Evolutionary conservation across 1,140 invertebrate species (phyloP).

Genomic region (Heliconius melpomene): DNA sequence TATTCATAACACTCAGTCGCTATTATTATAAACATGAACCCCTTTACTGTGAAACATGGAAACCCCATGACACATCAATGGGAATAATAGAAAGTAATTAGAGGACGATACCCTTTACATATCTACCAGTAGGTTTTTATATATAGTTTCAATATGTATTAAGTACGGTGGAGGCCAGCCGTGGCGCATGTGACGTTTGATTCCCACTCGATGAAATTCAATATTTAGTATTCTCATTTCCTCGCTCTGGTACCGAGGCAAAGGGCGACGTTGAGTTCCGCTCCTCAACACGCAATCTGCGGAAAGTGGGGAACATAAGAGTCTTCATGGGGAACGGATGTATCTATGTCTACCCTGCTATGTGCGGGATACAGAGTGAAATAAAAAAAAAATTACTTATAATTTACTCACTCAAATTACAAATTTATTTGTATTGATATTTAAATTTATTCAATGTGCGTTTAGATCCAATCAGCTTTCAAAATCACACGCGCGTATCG

Average conservation of each 20-base stretch:
- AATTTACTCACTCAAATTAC: not conserved
- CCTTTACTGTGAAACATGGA: conserved; percentile 13
- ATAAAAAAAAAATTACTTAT: too few species aligned
- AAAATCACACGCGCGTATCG: conserved; percentile 31
- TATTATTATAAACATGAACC: not conserved
- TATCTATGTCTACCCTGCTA: too few species aligned
- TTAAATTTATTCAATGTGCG: not conserved
- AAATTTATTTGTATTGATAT: not conserved
- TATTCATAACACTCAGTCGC: not conserved
- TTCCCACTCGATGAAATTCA: too few species aligned
- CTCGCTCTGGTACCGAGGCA: not conserved
- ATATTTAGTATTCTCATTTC: too few species aligned
- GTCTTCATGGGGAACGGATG: too few species aligned
- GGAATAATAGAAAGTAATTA: conserved; percentile 21
- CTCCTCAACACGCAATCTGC: too few species aligned
- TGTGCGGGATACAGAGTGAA: too few species aligned
- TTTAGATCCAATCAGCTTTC: conserved; percentile 27
- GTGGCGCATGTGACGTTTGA: too few species aligned
- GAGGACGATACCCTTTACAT: not conserved
- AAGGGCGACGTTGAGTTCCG: not conserved
- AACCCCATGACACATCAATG: conserved; percentile 35
- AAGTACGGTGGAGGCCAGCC: too few species aligned
- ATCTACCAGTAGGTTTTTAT: too few species aligned
- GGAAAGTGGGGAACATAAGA: too few species aligned
- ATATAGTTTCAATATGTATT: too few species aligned